Conservation (phyloP, 2,888 invertebrate species). For the Hemithea aestivaria region DNA sequence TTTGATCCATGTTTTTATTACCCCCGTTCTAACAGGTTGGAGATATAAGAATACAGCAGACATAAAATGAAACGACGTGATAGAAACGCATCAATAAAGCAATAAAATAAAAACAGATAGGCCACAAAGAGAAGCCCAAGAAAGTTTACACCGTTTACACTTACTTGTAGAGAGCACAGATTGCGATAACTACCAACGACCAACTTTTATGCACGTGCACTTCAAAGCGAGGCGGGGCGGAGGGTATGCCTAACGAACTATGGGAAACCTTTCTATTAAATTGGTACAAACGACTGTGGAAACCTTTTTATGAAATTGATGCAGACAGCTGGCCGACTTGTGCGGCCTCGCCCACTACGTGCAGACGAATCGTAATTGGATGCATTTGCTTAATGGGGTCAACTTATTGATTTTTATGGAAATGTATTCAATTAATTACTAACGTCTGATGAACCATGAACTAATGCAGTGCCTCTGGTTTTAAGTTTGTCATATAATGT, state of each 20-base stretch:
- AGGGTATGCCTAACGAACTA: constrained; percentile 32
- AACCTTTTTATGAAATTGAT: constrained; percentile 77
- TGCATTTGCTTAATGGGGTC: constrained; percentile 55
- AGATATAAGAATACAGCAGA: neutral
- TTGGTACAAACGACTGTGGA: constrained; percentile 50
- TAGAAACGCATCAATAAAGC: constrained; percentile 12
- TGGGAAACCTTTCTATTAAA: constrained; percentile 77
- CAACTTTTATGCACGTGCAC: constrained; percentile 46
- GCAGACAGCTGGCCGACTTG: constrained; percentile 63
- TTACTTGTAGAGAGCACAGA: constrained; percentile 39
- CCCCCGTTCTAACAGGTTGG: neutral
- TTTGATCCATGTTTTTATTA: constrained; percentile 1
- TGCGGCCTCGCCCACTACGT: constrained; percentile 69
- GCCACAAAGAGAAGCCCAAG: constrained; percentile 46
- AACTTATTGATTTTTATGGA: constrained; percentile 28
- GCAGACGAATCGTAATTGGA: constrained; percentile 51
- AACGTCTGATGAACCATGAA: neutral
- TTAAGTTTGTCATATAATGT: too few relatives aligned
- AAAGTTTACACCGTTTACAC: constrained; percentile 37
- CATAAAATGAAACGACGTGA: constrained; percentile 4
- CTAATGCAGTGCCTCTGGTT: too few relatives aligned
- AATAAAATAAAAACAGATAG: constrained; percentile 23
- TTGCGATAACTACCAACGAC: constrained; percentile 35
- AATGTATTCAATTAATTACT: constrained; percentile 14
- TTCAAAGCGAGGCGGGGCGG: constrained; percentile 5